Evolutionary conservation across 2,888 invertebrate genomes (phyloP).

Genomic region (Abrostola triplasia): DNA sequence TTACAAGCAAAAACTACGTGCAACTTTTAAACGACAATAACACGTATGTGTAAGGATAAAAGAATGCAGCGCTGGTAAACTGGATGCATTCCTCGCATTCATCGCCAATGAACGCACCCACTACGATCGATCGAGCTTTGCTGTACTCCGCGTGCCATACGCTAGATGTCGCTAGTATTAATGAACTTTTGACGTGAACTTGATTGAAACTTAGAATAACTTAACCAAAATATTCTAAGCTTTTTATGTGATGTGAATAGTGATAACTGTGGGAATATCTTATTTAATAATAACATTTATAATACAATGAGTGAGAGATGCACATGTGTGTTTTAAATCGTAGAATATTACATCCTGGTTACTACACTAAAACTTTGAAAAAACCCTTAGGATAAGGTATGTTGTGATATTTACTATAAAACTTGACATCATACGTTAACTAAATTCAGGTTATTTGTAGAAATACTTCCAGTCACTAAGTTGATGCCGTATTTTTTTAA

Average conservation of each 20-base stretch:
- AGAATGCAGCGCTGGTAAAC: conserved; percentile 58
- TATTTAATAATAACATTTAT: conserved; percentile 66
- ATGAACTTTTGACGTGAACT: conserved; percentile 88
- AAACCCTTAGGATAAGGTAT: conserved; percentile 62
- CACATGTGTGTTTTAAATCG: conserved; percentile 64
- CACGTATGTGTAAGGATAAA: conserved; percentile 44
- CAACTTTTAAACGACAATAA: conserved; percentile 67
- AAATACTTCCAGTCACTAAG: conserved; percentile 5
- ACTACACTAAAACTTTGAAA: conserved; percentile 53
- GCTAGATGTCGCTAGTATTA: conserved; percentile 78
- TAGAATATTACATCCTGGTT: conserved; percentile 59
- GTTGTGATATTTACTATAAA: conserved; percentile 56
- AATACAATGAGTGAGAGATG: conserved; percentile 73
- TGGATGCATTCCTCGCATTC: conserved; percentile 69
- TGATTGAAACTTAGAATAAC: conserved; percentile 83
- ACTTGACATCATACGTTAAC: conserved; percentile 28
- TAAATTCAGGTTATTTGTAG: conserved; percentile 1
- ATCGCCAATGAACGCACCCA: conserved; percentile 69
- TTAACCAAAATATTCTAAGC: conserved; percentile 85
- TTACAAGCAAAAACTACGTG: conserved; percentile 68
- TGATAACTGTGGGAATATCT: conserved; percentile 75
- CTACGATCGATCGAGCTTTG: conserved; percentile 81
- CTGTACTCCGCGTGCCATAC: conserved; percentile 69
- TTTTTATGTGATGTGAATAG: conserved; percentile 81
- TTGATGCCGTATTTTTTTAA: conserved; percentile 7